A percentile compares a stretch with the other conserved stretches of the same genome.
phyloP scores from a whole-genome alignment of 2,797 vertebrate genomes.

The Sebastes baramenuke region DNA sequence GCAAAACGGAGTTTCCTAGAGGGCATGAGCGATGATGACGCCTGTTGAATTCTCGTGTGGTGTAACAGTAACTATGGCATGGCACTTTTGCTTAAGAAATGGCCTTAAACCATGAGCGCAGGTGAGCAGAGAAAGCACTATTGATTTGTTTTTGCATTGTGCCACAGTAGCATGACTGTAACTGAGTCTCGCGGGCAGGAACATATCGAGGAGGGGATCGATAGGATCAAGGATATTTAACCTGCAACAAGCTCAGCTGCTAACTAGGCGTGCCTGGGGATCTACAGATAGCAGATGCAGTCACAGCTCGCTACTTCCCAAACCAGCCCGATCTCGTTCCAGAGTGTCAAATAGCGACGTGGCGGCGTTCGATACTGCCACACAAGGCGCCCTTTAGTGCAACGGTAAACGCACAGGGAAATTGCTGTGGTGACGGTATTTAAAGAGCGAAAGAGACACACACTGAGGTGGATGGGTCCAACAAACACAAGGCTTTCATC shows the following conservation, averaged over 20 bases:
- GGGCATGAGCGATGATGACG: conserved; percentile 15
- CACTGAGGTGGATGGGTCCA: too few relatives aligned
- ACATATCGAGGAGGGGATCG: not conserved
- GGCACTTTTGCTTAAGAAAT: not conserved
- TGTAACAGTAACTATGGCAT: not conserved
- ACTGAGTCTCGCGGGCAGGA: not conserved
- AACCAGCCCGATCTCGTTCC: too few relatives aligned
- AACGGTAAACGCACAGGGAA: too few relatives aligned
- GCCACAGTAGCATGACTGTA: not conserved
- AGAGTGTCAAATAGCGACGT: too few relatives aligned
- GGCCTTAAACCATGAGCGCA: not conserved
- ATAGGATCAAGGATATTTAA: not conserved
- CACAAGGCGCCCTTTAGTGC: too few relatives aligned
- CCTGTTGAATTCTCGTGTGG: conserved; percentile 1
- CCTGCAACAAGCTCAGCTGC: not conserved
- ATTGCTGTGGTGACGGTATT: too few relatives aligned
- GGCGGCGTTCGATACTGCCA: too few relatives aligned
- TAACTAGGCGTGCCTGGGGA: not conserved
- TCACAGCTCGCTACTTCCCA: not conserved
- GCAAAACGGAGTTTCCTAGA: conserved; percentile 27
- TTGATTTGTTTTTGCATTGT: not conserved
- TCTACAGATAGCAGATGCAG: not conserved
- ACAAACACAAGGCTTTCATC: too few relatives aligned
- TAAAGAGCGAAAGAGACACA: too few relatives aligned
- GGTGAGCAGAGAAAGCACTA: not conserved